Conservation (phyloP, 2,797 vertebrate species). For the Staurois parvus region DNA sequence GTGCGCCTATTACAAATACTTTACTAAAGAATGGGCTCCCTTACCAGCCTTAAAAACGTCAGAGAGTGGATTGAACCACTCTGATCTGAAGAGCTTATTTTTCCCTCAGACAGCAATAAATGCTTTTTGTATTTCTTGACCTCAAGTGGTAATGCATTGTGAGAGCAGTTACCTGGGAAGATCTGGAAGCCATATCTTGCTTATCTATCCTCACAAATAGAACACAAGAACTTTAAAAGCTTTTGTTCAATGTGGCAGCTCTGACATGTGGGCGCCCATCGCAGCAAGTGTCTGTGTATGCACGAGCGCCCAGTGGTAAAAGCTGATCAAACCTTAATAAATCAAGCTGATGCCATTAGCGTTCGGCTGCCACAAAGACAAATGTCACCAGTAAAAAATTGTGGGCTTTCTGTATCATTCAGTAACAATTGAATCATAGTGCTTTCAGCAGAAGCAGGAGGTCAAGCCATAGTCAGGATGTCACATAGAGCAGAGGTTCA, state of each 20-base stretch:
- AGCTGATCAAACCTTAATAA: conserved; percentile 59
- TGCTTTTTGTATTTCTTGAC: conserved; percentile 16
- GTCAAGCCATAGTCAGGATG: conserved; percentile 45
- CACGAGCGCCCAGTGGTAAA: conserved; percentile 51
- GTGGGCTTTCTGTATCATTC: conserved; percentile 50
- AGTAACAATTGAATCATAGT: conserved; percentile 55
- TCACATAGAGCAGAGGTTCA: conserved; percentile 29
- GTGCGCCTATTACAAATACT: neutral
- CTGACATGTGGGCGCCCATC: neutral
- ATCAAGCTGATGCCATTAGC: conserved; percentile 52
- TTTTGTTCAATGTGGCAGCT: neutral
- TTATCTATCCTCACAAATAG: conserved; percentile 6
- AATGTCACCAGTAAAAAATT: conserved; percentile 55
- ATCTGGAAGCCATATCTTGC: neutral
- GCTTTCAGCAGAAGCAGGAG: conserved; percentile 45
- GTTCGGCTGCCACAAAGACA: conserved; percentile 51
- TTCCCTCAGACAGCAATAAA: neutral
- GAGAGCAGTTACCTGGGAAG: neutral
- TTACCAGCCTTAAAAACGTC: neutral
- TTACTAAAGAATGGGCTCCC: neutral
- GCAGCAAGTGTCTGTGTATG: conserved; percentile 32
- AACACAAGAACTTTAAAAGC: conserved; percentile 28
- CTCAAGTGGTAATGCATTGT: conserved; percentile 4
- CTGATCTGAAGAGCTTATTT: neutral
- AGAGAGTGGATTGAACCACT: neutral